Conservation (phyloP, 2,888 invertebrate species). For the Thelaira solivaga region DNA sequence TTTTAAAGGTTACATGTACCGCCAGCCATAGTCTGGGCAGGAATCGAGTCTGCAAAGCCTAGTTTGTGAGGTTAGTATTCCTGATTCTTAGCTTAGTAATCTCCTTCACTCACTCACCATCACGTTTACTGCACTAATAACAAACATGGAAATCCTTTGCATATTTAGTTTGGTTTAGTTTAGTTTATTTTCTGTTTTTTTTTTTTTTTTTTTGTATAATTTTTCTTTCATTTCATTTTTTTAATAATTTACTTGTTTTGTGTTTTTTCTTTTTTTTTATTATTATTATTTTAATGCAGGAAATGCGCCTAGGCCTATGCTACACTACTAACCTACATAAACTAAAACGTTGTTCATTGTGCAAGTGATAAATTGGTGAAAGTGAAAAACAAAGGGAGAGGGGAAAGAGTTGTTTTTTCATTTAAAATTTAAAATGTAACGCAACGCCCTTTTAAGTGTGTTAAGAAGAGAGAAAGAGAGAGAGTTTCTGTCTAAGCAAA, state of each 20-base stretch:
- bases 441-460: conserved; percentile 32
- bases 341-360: conserved; percentile 23
- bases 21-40: too few species aligned
- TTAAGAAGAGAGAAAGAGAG: conserved; percentile 7
- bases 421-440: conserved; percentile 18
- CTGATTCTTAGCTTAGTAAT: too few species aligned
- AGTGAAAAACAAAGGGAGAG: not conserved
- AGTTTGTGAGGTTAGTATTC: too few species aligned
- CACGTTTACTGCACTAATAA: too few species aligned
- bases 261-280: conserved; percentile 58
- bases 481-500: not conserved
- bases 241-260: conserved; percentile 38
- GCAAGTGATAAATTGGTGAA: not conserved
- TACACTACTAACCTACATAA: conserved; percentile 69
- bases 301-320: conserved; percentile 68
- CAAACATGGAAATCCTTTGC: conserved; percentile 54
- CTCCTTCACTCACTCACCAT: too few species aligned
- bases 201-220: conserved; percentile 59
- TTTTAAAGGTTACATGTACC: too few species aligned
- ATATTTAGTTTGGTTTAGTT: conserved; percentile 14
- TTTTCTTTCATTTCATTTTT: conserved; percentile 49
- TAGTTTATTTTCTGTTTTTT: conserved; percentile 9
- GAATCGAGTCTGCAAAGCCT: too few species aligned
- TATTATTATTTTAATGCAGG: conserved; percentile 65
- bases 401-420: not conserved